Conservation (phyloP, 2,113 vertebrate genomes). For the Microcebus griseorufus region DNA sequence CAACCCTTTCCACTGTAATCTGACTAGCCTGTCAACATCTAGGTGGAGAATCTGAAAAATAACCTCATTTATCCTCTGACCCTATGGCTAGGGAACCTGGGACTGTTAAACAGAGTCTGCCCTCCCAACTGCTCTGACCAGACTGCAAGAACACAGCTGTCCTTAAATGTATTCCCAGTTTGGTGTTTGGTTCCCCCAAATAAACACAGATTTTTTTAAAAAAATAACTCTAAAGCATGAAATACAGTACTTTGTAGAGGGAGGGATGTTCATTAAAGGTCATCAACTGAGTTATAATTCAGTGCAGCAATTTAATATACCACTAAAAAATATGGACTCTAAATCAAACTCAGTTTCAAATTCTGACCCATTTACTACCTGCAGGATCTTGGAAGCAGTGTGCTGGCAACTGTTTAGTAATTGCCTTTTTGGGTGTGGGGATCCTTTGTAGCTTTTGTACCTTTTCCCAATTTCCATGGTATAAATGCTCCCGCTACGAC, state of each 20-base stretch:
- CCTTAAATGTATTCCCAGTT: background rate
- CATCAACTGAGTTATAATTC: background rate
- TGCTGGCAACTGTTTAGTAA: background rate
- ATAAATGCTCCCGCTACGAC: background rate
- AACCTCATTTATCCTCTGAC: conserved; percentile 1
- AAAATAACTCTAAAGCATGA: background rate
- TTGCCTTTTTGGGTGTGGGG: background rate
- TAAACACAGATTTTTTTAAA: background rate
- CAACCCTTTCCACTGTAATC: background rate
- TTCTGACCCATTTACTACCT: background rate
- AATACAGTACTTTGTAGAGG: background rate
- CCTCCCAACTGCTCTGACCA: background rate
- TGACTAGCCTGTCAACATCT: background rate
- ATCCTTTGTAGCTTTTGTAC: background rate
- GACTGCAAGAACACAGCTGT: background rate
- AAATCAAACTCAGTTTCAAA: background rate
- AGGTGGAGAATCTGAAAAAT: background rate
- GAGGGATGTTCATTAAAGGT: background rate
- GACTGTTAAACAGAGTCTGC: background rate
- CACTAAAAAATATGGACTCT: background rate
- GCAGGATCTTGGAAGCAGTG: background rate
- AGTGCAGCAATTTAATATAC: background rate
- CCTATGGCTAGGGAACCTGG: background rate
- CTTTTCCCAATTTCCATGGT: background rate
- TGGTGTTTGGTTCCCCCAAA: background rate